phyloP scores from a whole-genome alignment of 2,113 vertebrate genomes.

The Uria aalge region DNA sequence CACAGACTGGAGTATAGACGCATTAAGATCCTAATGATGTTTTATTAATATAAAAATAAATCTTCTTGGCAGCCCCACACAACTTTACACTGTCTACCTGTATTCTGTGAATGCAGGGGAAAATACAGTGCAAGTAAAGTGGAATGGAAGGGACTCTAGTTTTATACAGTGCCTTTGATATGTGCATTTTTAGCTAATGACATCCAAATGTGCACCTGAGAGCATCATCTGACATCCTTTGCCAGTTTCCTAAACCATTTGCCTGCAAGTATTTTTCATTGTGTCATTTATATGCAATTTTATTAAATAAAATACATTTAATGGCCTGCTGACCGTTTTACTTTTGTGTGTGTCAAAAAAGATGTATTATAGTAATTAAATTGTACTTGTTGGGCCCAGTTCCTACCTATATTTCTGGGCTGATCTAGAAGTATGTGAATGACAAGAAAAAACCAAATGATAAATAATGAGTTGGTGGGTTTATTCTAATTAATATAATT shows the following conservation, averaged over 20 bases:
- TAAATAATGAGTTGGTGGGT: neutral
- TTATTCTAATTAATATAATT: slow-evolving; percentile 21
- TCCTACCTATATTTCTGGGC: neutral
- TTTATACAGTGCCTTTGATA: neutral
- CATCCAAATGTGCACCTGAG: neutral
- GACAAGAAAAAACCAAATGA: neutral
- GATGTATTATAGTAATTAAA: slow-evolving; percentile 36
- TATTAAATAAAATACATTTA: slow-evolving; percentile 29
- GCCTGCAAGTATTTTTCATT: neutral
- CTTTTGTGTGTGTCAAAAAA: neutral
- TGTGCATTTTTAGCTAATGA: neutral
- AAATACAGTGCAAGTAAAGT: neutral
- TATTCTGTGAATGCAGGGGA: neutral
- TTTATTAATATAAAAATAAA: neutral
- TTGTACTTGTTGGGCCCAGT: neutral
- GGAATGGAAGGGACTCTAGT: neutral
- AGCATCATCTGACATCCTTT: neutral
- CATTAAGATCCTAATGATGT: neutral
- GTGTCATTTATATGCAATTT: neutral
- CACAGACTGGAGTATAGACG: neutral
- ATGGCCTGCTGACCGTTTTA: neutral
- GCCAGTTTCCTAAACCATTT: neutral
- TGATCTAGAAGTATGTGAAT: neutral
- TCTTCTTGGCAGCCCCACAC: neutral
- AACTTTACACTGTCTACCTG: neutral